Evolutionary conservation across 2,888 invertebrate species (phyloP), one percentile per base, ranked within the genome.

Genomic region (Oscheius sp.): DNA sequence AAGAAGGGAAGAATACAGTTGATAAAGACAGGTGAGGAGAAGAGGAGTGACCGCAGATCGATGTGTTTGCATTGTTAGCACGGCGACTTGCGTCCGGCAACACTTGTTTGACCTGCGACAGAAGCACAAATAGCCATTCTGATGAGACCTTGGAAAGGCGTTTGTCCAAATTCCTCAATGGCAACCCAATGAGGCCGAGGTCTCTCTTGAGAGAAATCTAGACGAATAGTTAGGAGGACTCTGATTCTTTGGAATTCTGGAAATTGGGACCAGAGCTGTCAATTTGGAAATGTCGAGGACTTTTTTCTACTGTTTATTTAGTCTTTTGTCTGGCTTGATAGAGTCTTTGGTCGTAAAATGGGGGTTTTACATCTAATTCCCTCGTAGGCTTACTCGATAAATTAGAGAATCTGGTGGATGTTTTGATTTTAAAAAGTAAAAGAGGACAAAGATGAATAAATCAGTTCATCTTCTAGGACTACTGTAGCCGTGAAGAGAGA

Each of bases 51-150:
- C 61, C 61, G 48, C 48, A 34, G 48, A 58, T 50, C 57, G 57
- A 50, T 68, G 68, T 61, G 52, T 61, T 50, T 50, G 61, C 58
- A 31, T 53, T 33, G 66, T 45, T 55, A 57, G 55, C 48, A 53
- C 48, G 46, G 52, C 27, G 31, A 23, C 46, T 33, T 33, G 46
- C 39, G 17, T 33, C 33, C 46, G 66, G 66, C 57, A 66, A 66
- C 65, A 52, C 46, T 65, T 65, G 45, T 61, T 61, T 42, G 42
- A 23, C 27, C 52, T 29, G 27, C 37, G 37, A 25, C 3, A 15
- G 2, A 27, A 6, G 10, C 27, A 27, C 52, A 52, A 52, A 27
- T 29, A 27, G 12, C 10, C 3, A 12, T 12, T 20, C 3, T 48
- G 25, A n/a, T n/a, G n/a, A n/a, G n/a, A 5, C 52, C 52, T 27